phyloP scores from a whole-genome alignment of 2,797 vertebrate species.

The Sarcophilus harrisii region DNA sequence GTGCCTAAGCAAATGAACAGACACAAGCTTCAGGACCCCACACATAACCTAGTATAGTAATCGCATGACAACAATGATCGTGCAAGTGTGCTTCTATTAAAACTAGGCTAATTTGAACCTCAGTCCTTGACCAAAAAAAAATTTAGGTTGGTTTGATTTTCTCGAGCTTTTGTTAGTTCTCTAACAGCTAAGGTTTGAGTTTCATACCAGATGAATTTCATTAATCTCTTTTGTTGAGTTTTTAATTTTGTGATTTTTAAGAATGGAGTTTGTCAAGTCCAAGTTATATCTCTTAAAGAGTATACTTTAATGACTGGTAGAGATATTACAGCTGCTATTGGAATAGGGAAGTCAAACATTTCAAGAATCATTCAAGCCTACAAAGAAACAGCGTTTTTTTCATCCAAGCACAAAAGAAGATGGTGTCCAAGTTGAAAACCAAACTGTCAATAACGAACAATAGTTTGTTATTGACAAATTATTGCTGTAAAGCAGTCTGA shows the following conservation, averaged over 20 bases:
- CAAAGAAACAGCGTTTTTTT: not conserved
- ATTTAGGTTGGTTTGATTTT: not conserved
- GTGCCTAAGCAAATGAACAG: not conserved
- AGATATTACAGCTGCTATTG: not conserved
- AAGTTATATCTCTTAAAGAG: not conserved
- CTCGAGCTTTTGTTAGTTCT: not conserved
- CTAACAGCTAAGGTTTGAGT: not conserved
- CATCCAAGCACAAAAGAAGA: not conserved
- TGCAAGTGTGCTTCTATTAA: not conserved
- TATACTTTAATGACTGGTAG: not conserved
- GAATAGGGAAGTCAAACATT: not conserved
- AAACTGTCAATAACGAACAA: not conserved
- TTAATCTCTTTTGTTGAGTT: not conserved
- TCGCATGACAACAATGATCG: not conserved
- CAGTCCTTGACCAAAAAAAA: not conserved
- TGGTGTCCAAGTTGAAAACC: not conserved
- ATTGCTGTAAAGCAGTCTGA: not conserved
- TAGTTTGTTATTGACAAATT: not conserved
- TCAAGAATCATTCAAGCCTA: not conserved
- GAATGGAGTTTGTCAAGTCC: not conserved
- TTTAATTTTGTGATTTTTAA: not conserved
- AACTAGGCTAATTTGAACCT: not conserved
- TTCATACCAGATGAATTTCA: not conserved
- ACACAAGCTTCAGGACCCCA: not conserved
- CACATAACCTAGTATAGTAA: not conserved